Evolutionary conservation across 2,797 vertebrate species (phyloP), one percentile per base, ranked within the genome.

Genomic region (Argya squamiceps): DNA sequence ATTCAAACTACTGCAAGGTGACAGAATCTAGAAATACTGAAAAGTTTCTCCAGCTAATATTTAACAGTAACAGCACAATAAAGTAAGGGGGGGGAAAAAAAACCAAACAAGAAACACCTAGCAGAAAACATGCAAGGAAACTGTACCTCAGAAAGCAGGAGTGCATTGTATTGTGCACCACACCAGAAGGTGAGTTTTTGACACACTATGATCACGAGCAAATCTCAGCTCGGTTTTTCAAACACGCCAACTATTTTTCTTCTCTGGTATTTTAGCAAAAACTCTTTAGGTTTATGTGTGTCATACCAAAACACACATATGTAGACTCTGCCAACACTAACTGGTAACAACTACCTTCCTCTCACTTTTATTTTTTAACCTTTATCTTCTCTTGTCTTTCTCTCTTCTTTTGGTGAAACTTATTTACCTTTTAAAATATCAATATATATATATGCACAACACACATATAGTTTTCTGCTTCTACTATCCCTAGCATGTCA

Each of bases 21-120:
- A 78, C 22, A 84, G 19, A 92, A 86, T 30, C 22, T 3, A 75
- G 37, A 23, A 89, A 75, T 37, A 71, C 0, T 27, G 4, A 73
- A 78, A 73, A 71, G 39, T 12, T 44, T 52, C 21, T 73, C 37
- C 21, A 84, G 26, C 16, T 59, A 63, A 37, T 32, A 77, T 26
- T 75, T 63, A 83, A 64, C 4, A 81, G 15, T 29, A 71, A 90
- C 8, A 73, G 34, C 17, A 84, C 24, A 79, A 67, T 9, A 47
- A 82, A 47, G 9, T 3, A 60, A 73, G 15, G 32, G 1, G 1
- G n/a, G n/a, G n/a, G n/a, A n/a, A n/a, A 3, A 8, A 20, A 2
- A 5, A 10, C 0, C 10, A 34, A 16, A 17, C 6, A 18, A 19
- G 11, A 49, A 32, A 11, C 2, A 32, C 6, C 21, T 9, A 37